Conservation (phyloP, 2,888 invertebrate species). For the Lasius platythorax region DNA sequence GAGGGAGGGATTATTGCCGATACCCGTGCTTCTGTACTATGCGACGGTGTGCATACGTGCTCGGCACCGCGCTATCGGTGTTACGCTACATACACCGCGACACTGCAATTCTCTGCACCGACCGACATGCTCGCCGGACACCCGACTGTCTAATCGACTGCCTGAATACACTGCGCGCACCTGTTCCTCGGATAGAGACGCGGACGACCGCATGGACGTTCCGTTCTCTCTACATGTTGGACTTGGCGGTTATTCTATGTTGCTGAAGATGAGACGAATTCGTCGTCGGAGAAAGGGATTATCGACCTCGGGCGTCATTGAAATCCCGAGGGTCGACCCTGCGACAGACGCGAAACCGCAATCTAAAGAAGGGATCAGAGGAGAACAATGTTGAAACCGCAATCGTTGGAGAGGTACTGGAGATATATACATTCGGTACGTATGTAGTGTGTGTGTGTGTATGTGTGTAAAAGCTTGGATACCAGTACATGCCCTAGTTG, state of each 20-base stretch:
- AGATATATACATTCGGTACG: background rate
- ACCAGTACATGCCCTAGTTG: background rate
- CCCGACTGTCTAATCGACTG: conserved; percentile 71
- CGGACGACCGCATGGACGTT: conserved; percentile 64
- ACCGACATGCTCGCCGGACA: conserved; percentile 71
- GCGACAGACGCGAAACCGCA: conserved; percentile 5
- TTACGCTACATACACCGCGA: conserved; percentile 58
- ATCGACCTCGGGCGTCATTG: conserved; percentile 38
- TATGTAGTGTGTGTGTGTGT: background rate
- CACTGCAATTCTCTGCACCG: conserved; percentile 66
- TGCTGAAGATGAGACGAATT: conserved; percentile 62
- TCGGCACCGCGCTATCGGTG: conserved; percentile 58
- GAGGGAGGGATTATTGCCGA: background rate
- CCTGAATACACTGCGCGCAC: conserved; percentile 68
- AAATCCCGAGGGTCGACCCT: conserved; percentile 22
- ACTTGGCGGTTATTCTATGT: conserved; percentile 59
- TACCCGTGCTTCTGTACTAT: conserved; percentile 31
- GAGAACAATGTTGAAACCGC: conserved; percentile 5
- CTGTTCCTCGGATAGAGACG: conserved; percentile 65
- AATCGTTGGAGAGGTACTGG: background rate
- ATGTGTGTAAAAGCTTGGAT: background rate
- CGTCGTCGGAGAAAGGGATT: conserved; percentile 42
- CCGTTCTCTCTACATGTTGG: conserved; percentile 54
- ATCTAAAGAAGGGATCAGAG: conserved; percentile 9
- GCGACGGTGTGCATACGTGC: conserved; percentile 55